Conservation (phyloP, 2,797 vertebrate genomes). For the Natrix natrix region DNA sequence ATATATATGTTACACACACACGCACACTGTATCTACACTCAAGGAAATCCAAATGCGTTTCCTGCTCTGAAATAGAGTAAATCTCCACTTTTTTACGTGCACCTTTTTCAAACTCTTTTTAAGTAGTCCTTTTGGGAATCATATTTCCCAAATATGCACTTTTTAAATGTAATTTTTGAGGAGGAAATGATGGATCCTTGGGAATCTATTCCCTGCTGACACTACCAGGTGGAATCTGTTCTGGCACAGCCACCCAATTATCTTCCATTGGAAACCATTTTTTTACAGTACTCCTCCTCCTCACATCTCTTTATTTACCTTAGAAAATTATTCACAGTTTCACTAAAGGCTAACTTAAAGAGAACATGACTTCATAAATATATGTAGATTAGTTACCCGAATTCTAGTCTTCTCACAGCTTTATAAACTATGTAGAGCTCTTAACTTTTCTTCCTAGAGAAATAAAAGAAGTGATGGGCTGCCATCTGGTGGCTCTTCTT, state of each 20-base stretch:
- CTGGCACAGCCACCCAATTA: not conserved
- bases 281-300: not conserved
- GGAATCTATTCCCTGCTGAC: not conserved
- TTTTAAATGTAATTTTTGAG: not conserved
- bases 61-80: not conserved
- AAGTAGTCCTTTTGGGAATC: not conserved
- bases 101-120: not conserved
- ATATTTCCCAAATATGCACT: not conserved
- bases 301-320: not conserved
- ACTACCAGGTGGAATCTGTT: not conserved
- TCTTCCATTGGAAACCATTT: not conserved
- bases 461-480: conserved; percentile 12
- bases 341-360: not conserved
- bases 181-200: not conserved
- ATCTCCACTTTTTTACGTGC: not conserved
- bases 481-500: conserved; percentile 54
- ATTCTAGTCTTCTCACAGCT: not conserved
- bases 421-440: not conserved
- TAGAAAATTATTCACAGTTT: not conserved
- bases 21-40: not conserved
- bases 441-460: not conserved
- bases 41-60: not conserved
- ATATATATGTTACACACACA: not conserved
- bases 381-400: not conserved
- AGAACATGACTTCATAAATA: not conserved